Conservation (phyloP, 2,113 vertebrate genomes). For the Pipra filicauda region DNA sequence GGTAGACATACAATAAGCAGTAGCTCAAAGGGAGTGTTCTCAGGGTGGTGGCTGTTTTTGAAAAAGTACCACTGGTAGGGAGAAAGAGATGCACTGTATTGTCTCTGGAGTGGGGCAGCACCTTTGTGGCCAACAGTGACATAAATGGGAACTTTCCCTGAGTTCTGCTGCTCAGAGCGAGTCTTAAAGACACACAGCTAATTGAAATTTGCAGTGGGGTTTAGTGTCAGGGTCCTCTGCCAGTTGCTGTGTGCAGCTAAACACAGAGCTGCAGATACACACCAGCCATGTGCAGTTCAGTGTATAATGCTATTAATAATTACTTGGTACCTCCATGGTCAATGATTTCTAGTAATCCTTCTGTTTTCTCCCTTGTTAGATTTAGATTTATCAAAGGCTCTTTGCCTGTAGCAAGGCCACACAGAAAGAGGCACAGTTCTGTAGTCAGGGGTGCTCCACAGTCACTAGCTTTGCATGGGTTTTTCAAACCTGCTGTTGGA, state of each 20-base stretch:
- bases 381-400: neutral
- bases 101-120: neutral
- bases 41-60: neutral
- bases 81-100: neutral
- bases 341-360: neutral
- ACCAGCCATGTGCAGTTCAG: neutral
- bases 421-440: neutral
- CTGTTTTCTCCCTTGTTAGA: neutral
- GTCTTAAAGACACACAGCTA: neutral
- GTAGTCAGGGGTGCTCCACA: neutral
- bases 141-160: neutral
- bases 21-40: neutral
- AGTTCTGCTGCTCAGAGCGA: neutral
- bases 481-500: slow-evolving; percentile 6
- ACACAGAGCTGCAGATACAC: neutral
- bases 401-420: neutral
- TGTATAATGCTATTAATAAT: neutral
- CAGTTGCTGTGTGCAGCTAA: neutral
- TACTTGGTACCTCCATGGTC: neutral
- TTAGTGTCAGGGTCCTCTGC: neutral
- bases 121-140: neutral
- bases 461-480: neutral
- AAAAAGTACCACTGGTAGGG: neutral
- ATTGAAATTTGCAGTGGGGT: neutral
- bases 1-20: neutral